Evolutionary conservation across 1,140 invertebrate species (phyloP).

Genomic region (Drosophila ogumai): DNA sequence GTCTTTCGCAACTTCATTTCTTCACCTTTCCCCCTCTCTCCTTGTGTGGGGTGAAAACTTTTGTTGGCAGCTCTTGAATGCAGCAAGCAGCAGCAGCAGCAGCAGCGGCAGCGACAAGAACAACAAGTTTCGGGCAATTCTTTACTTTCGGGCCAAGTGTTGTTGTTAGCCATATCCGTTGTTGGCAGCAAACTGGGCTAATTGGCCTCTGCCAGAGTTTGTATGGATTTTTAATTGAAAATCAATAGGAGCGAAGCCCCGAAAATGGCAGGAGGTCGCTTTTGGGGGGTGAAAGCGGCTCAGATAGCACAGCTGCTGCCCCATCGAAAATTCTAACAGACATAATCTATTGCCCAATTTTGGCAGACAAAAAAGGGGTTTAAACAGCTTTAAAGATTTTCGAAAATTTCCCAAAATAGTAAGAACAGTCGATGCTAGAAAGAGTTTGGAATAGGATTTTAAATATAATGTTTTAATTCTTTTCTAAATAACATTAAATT

Average conservation of each 20-base stretch:
- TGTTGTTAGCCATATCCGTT: conserved; percentile 78
- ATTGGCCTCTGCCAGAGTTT: conserved; percentile 63
- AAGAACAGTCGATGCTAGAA: too few species aligned
- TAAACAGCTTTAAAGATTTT: conserved; percentile 18
- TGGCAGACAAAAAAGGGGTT: conserved; percentile 5
- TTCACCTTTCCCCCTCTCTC: neutral
- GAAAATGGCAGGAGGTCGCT: neutral
- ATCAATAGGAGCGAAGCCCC: conserved; percentile 67
- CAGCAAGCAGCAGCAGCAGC: conserved; percentile 22
- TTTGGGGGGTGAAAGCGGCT: neutral
- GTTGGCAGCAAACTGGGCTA: conserved; percentile 75
- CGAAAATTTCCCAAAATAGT: neutral
- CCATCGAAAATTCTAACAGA: conserved; percentile 30
- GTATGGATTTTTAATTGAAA: conserved; percentile 82
- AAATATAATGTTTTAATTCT: neutral
- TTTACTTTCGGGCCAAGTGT: conserved; percentile 52
- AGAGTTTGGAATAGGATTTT: neutral
- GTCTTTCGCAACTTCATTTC: conserved; percentile 19
- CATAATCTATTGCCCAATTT: conserved; percentile 58
- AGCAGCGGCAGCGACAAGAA: conserved; percentile 14
- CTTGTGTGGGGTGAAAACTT: conserved; percentile 14
- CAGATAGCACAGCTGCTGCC: conserved; percentile 26
- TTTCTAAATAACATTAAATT: too few species aligned
- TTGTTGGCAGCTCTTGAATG: conserved; percentile 43
- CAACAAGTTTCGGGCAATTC: conserved; percentile 44